phyloP scores from a whole-genome alignment of 2,888 invertebrate genomes.

The Branchinecta sandiegonensis region DNA sequence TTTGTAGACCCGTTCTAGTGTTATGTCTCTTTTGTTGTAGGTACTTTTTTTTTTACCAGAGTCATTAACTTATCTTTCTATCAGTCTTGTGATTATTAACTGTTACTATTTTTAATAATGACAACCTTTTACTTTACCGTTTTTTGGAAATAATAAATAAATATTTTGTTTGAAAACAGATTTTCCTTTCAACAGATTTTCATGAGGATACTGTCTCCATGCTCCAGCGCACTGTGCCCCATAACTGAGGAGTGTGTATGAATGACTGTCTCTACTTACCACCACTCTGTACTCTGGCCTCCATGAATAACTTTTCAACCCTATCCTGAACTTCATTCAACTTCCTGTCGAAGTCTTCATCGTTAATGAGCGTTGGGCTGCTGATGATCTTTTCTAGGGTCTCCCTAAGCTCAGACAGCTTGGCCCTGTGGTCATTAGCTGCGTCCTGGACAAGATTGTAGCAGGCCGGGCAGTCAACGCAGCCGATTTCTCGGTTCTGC shows the following conservation, averaged over 20 bases:
- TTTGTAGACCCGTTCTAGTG: too few species aligned
- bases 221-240: neutral
- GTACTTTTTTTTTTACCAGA: too few species aligned
- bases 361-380: slow-evolving; percentile 79
- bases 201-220: slow-evolving; percentile 25
- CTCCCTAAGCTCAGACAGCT: slow-evolving; percentile 56
- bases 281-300: slow-evolving; percentile 55
- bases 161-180: too few species aligned
- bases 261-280: slow-evolving; percentile 30
- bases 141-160: too few species aligned
- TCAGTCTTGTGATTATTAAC: too few species aligned
- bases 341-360: slow-evolving; percentile 74
- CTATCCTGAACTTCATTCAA: slow-evolving; percentile 57
- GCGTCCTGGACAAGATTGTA: slow-evolving; percentile 85
- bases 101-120: too few species aligned
- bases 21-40: too few species aligned
- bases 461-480: slow-evolving; percentile 81
- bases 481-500: slow-evolving; percentile 73
- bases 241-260: neutral
- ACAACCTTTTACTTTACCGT: too few species aligned
- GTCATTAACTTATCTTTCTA: too few species aligned
- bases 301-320: slow-evolving; percentile 55
- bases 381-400: slow-evolving; percentile 74
- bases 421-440: slow-evolving; percentile 56
- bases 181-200: neutral